Conservation (phyloP, 2,888 invertebrate genomes). For the Drosophila seclusa region DNA sequence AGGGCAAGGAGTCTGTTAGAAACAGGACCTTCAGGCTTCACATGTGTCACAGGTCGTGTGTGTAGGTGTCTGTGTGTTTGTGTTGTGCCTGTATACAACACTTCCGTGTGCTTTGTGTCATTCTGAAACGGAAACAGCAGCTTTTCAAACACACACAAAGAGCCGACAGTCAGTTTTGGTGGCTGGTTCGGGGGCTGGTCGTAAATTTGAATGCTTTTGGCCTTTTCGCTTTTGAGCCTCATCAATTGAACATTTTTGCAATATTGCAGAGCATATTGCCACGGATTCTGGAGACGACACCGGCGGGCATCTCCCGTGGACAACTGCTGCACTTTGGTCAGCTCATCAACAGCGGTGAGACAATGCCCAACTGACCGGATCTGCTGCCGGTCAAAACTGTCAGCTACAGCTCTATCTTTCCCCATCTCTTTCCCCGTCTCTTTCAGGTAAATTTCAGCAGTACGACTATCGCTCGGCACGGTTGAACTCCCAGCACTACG, state of each 20-base stretch:
- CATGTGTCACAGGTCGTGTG: neutral
- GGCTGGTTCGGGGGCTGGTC: conserved; percentile 19
- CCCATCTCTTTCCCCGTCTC: neutral
- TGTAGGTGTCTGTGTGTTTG: neutral
- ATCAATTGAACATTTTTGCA: conserved; percentile 35
- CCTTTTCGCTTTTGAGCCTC: conserved; percentile 41
- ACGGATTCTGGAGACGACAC: conserved; percentile 82
- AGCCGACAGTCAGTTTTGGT: conserved; percentile 23
- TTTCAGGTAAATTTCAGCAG: conserved; percentile 80
- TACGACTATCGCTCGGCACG: conserved; percentile 77
- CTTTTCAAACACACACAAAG: conserved; percentile 39
- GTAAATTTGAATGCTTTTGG: conserved; percentile 56
- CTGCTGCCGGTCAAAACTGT: neutral
- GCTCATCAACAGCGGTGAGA: conserved; percentile 82
- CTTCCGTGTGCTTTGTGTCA: conserved; percentile 64
- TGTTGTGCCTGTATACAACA: conserved; percentile 45
- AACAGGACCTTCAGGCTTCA: neutral
- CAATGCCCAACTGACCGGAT: neutral
- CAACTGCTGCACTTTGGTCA: conserved; percentile 83
- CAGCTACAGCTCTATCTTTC: conserved; percentile 3
- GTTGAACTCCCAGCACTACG: conserved; percentile 75
- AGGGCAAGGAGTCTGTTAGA: neutral
- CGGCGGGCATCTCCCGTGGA: conserved; percentile 82
- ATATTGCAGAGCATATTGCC: conserved; percentile 74
- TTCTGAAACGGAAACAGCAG: conserved; percentile 67